Base-by-base conservation (phyloP, 2,113 vertebrate species). In the Hemibates koningsi region DNA sequence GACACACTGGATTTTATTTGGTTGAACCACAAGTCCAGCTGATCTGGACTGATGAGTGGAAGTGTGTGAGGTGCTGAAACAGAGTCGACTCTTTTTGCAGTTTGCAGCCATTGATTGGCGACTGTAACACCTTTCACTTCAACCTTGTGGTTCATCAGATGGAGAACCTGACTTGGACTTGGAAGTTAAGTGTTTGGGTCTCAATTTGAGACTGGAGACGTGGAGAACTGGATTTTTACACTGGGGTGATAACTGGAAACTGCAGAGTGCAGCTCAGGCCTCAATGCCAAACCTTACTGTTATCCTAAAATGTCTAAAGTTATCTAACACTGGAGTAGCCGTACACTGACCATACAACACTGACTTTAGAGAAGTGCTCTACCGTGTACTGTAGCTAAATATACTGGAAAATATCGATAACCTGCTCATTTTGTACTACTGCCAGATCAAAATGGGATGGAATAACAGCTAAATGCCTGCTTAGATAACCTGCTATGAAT, bases 321-420 rank as follows among this genome's bases (percentile, higher is more conserved):
- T 87, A 90, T 85, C 53, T 93, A 91, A 94, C 94, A 95, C 94
- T 94, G 94, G 93, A 93, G 92, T 94, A 94, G 91, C 88, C 54
- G 32, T 43, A 92, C 94, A 95, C 92, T 95, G 94, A 91, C 89
- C 89, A 56, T 90, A 87, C 83, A 45, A 88, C 90, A 84, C 84
- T 81, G 88, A 93, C 59, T 83, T 82, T 91, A 92, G 89, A 91
- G 54, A 90, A 78, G 84, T 89, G 71, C 73, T 93, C 83, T 45
- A 87, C 80, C 16, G 63, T 91, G 84, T 93, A 88, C 92, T 92
- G 89, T 94, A 95, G 91, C 86, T 86, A 89, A 66, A 84, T 88
- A 71, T 94, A 90, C 87, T 91, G 89, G 89, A 93, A 91, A 90
- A 82, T 92, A 93, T 90, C 4, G n/a, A 87, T 92, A 94, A 93